phyloP scores from a whole-genome alignment of 37 sponge, comb jelly and placozoan species.

The Hexactinellida sp. region DNA sequence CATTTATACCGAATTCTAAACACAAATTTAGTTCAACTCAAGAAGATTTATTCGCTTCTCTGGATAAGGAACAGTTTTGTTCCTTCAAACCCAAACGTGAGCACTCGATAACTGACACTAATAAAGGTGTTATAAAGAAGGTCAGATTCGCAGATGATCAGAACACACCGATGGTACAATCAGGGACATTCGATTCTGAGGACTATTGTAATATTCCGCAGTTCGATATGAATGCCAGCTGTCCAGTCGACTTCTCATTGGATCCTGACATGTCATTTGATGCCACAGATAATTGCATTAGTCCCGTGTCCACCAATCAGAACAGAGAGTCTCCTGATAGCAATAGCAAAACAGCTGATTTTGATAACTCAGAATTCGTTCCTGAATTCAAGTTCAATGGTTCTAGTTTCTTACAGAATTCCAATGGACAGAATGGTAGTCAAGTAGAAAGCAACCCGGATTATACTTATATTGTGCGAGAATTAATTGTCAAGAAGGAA shows the following conservation, averaged over 20 bases:
- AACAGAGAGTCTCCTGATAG: background rate
- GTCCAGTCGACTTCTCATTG: background rate
- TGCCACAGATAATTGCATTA: too few relatives aligned
- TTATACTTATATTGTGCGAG: slow-evolving; percentile 10
- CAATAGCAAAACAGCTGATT: background rate
- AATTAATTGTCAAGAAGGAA: background rate
- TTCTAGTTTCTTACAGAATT: background rate
- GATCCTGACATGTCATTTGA: background rate
- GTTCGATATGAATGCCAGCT: background rate
- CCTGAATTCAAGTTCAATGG: background rate
- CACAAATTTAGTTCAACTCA: background rate
- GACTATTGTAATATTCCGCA: background rate
- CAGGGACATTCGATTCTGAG: background rate
- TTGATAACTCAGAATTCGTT: background rate
- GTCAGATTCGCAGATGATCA: background rate
- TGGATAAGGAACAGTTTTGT: background rate
- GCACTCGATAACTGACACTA: background rate
- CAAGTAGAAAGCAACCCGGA: background rate
- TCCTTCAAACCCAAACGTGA: background rate
- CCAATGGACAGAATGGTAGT: background rate
- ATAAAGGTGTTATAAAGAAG: background rate
- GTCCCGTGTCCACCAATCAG: background rate
- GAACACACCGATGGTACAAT: background rate
- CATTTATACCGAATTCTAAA: background rate
- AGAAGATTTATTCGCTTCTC: background rate